Evolutionary conservation across 1,140 invertebrate genomes (phyloP).

Genomic region (Ips nitidus): DNA sequence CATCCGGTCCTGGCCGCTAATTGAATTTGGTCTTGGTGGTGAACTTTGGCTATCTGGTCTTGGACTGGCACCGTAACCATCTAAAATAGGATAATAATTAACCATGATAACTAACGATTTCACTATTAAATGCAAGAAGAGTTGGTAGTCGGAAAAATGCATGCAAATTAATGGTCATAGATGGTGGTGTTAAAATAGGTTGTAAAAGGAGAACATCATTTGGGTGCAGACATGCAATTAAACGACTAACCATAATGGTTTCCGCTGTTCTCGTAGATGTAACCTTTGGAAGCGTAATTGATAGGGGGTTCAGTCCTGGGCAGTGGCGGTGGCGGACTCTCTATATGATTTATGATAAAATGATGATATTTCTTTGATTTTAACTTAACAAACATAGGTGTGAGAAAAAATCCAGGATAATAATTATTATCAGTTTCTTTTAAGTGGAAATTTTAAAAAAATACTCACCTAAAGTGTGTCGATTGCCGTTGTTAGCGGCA

Average conservation of each 20-base stretch:
- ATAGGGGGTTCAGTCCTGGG: conserved; percentile 47
- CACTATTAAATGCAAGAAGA: no score
- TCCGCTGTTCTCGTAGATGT: conserved; percentile 41
- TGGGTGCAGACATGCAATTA: background rate
- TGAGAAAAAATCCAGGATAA: no score
- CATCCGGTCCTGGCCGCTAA: conserved; percentile 39
- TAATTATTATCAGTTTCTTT: no score
- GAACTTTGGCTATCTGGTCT: conserved; percentile 37
- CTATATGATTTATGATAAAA: conserved; percentile 42
- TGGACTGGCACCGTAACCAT: conserved; percentile 23
- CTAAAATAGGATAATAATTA: conserved; percentile 10
- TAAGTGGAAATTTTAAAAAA: no score
- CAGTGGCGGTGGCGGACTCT: conserved; percentile 50
- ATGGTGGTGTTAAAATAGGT: no score
- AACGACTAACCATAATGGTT: conserved; percentile 43
- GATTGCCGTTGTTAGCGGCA: conserved; percentile 40
- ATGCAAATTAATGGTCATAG: no score
- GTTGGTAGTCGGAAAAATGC: no score
- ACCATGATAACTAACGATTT: no score
- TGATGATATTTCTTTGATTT: no score
- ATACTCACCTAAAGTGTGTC: conserved; percentile 48
- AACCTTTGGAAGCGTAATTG: conserved; percentile 38
- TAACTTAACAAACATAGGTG: no score
- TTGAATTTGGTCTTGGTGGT: conserved; percentile 35
- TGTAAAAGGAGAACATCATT: background rate